These are phyloP conservation scores for Tiliacea citrago DNA, from an alignment of 2,888 invertebrate species.

Conservation along the genomic window DNA sequence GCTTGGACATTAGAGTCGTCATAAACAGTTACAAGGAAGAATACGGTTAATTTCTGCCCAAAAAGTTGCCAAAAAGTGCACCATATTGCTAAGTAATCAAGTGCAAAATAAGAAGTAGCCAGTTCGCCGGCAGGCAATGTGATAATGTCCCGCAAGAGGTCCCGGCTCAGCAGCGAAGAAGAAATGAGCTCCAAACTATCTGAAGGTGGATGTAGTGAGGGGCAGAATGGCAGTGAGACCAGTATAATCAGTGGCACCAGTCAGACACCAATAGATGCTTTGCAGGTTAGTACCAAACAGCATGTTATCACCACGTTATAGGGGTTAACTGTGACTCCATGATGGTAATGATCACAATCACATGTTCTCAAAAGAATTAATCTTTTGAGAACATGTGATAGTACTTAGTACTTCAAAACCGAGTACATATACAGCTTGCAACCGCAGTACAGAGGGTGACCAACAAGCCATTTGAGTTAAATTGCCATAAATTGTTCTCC, in stretches of 20 bases:
- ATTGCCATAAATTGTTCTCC: slow-evolving; percentile 40
- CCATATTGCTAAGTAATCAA: slow-evolving; percentile 19
- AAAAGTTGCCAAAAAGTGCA: slow-evolving; percentile 31
- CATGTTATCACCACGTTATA: neutral
- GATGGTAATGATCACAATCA: neutral
- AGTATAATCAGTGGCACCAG: slow-evolving; percentile 77
- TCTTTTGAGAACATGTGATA: too few relatives aligned
- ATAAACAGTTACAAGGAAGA: slow-evolving; percentile 37
- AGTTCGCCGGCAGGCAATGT: slow-evolving; percentile 74
- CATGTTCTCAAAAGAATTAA: neutral
- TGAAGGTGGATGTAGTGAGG: slow-evolving; percentile 76
- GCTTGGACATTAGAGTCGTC: slow-evolving; percentile 44
- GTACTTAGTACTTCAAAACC: neutral
- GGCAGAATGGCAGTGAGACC: slow-evolving; percentile 80
- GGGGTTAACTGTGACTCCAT: neutral
- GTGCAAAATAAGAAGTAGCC: slow-evolving; percentile 29
- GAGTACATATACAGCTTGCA: slow-evolving; percentile 1
- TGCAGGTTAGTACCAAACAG: slow-evolving; percentile 73
- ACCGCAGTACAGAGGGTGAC: neutral
- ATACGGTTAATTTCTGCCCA: slow-evolving; percentile 26
- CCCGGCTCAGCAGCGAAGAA: slow-evolving; percentile 76
- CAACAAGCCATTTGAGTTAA: slow-evolving; percentile 24
- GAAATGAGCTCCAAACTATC: slow-evolving; percentile 82
- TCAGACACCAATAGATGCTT: slow-evolving; percentile 67
- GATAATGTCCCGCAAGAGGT: slow-evolving; percentile 88